Base-by-base conservation (phyloP, 2,888 invertebrate genomes). In the Leptinotarsa juncta region DNA sequence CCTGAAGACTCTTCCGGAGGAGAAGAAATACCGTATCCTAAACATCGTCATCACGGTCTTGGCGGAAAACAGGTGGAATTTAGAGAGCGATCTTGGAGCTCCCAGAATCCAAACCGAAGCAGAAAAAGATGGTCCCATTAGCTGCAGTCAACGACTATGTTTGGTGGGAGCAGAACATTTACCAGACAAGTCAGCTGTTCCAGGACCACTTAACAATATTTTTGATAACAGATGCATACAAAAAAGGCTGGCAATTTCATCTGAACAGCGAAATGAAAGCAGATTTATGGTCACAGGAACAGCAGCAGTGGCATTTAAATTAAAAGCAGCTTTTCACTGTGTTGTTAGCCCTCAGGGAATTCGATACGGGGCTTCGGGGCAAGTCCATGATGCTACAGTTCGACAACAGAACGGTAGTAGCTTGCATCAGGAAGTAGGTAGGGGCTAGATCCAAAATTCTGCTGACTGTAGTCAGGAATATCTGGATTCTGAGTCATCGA, bases 401-500 rank as follows among this genome's bases (percentile, higher is more conserved):
- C 1, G 26, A 26, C 26, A 26, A 26, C 26, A 26, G 26, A 26
- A 26, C 26, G 26, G 26, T 3, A 26, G 26, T 26, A 26, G 26
- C 26, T 26, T 1, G 5, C 5, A 26, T 26, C 26, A 26, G 5
- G 26, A 26, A 26, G 5, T 5, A 26, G 26, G 5, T 5, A 26
- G 3, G 26, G 26, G 5, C 26, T 1, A 26, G 5, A 26, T 5
- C 26, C 26, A 26, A 5, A 26, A 26, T 5, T 26, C 0, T n/a
- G 16, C 15, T 2, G 3, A 3, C 3, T 18, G 16, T 53, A n/a
- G 16, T n/a, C 18, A 53, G 5, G 79, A 78, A 1, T 67, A 57
- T 3, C 79, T 79, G 26, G 26, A 26, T 26, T 26, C 26, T 26
- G 26, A 26, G 26, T 26, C 4, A 26, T 26, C 26, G 0, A 26